Conservation (phyloP, 2,797 vertebrate species). For the Rhynchotus rufescens region DNA sequence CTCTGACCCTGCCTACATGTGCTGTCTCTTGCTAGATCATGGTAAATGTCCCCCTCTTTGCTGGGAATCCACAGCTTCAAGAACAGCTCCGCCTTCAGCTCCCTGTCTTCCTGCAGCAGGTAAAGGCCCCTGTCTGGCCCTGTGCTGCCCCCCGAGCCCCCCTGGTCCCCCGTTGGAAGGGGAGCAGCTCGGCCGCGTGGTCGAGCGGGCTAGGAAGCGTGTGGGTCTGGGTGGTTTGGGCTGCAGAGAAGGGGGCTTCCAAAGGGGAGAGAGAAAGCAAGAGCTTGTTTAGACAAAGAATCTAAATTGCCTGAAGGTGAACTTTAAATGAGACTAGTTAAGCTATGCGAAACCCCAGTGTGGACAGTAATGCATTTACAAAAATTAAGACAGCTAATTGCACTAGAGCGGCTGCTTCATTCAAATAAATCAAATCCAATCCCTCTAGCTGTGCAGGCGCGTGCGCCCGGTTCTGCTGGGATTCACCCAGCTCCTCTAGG, state of each 20-base stretch:
- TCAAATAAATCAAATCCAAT: neutral
- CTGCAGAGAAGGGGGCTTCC: neutral
- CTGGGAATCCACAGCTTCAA: slow-evolving; percentile 97
- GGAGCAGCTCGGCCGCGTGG: neutral
- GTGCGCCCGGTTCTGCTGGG: neutral
- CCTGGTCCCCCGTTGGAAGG: neutral
- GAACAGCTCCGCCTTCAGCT: slow-evolving; percentile 97
- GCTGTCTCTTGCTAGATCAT: slow-evolving; percentile 87
- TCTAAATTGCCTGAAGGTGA: neutral
- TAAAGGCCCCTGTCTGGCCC: slow-evolving; percentile 73
- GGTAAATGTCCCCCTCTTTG: slow-evolving; percentile 97
- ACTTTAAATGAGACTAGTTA: neutral
- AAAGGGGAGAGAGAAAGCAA: neutral
- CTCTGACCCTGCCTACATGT: slow-evolving; percentile 37
- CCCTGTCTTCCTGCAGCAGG: slow-evolving; percentile 97
- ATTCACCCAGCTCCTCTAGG: neutral
- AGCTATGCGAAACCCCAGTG: neutral
- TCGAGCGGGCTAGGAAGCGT: neutral
- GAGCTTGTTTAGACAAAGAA: neutral
- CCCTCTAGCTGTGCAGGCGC: neutral
- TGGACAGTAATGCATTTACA: neutral
- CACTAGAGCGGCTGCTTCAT: neutral
- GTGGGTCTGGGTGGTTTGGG: neutral
- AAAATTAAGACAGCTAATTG: neutral
- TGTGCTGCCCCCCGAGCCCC: slow-evolving; percentile 36